Percentiles rank a stretch among this genome's conserved stretches.
phyloP scores from a whole-genome alignment of 2,888 invertebrate species.

The Chrysolina oricalcia region DNA sequence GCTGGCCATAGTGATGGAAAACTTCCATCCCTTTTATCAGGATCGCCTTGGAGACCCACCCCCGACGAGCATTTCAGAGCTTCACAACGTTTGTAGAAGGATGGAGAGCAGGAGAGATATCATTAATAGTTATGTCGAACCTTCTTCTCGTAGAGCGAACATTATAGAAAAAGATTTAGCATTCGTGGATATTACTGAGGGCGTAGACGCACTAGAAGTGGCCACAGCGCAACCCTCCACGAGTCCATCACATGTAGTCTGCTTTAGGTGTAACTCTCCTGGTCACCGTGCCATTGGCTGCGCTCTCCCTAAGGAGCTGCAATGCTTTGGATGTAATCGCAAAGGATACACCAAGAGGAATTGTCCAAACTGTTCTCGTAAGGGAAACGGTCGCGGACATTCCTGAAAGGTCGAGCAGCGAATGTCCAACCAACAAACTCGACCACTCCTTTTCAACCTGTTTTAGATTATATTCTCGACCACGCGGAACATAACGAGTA shows the following conservation, averaged over 20 bases:
- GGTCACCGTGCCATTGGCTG: slow-evolving; percentile 38
- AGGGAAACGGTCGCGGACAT: slow-evolving; percentile 36
- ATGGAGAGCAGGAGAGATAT: slow-evolving; percentile 2
- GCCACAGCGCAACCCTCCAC: neutral
- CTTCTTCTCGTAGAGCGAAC: no score
- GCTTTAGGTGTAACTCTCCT: slow-evolving; percentile 36
- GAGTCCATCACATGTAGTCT: slow-evolving; percentile 14
- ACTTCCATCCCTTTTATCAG: neutral
- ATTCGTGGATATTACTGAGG: neutral
- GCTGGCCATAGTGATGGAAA: neutral
- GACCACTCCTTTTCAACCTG: neutral
- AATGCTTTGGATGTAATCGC: no score
- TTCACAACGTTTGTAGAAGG: slow-evolving; percentile 13
- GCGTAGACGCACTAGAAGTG: neutral
- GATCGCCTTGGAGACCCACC: slow-evolving; percentile 9
- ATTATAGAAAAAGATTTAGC: slow-evolving; percentile 4
- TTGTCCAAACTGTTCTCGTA: slow-evolving; percentile 18
- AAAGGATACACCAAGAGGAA: slow-evolving; percentile 27
- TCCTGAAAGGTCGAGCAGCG: slow-evolving; percentile 22
- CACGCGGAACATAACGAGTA: slow-evolving; percentile 37
- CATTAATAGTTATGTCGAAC: no score
- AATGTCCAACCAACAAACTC: neutral
- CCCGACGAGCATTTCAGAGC: neutral
- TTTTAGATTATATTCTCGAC: slow-evolving; percentile 21
- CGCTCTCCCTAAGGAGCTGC: neutral